A percentile compares a stretch with the other conserved stretches of the same genome.
Evolutionary conservation across 2,888 invertebrate genomes (phyloP).

Genomic region (Ectobius pallidus): DNA sequence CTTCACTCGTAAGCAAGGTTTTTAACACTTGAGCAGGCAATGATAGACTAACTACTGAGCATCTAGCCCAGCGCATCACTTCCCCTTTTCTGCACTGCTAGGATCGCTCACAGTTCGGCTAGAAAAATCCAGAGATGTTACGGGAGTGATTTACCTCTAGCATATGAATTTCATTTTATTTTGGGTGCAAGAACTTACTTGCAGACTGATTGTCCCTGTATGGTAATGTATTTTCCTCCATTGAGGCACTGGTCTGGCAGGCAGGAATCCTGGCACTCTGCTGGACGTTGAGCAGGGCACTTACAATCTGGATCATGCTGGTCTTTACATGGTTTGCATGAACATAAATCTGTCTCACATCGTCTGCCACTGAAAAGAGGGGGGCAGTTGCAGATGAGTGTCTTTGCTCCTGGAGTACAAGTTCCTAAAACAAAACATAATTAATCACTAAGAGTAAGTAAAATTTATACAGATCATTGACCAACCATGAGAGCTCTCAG

Average conservation of each 20-base stretch:
- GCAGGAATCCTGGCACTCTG: slow-evolving; percentile 44
- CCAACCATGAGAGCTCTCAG: no score
- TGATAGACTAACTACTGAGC: no score
- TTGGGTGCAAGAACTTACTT: slow-evolving; percentile 51
- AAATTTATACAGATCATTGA: no score
- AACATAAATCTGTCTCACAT: slow-evolving; percentile 62
- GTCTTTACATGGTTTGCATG: slow-evolving; percentile 48
- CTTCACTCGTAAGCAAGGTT: no score
- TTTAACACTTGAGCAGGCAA: no score
- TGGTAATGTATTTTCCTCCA: slow-evolving; percentile 60
- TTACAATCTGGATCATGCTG: slow-evolving; percentile 44
- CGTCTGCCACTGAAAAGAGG: slow-evolving; percentile 56
- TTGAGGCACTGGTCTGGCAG: slow-evolving; percentile 60
- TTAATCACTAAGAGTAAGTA: no score
- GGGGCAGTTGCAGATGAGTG: slow-evolving; percentile 57
- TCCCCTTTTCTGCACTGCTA: no score
- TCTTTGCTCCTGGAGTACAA: slow-evolving; percentile 53
- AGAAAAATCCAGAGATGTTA: no score
- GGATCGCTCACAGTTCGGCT: no score
- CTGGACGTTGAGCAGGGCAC: slow-evolving; percentile 43
- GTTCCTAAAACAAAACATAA: slow-evolving; percentile 48
- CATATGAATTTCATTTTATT: no score
- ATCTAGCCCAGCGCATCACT: no score
- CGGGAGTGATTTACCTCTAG: no score
- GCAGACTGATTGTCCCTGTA: slow-evolving; percentile 58